Evolutionary conservation across 2,113 vertebrate genomes (phyloP).

Genomic region (Cyanoderma ruficeps): DNA sequence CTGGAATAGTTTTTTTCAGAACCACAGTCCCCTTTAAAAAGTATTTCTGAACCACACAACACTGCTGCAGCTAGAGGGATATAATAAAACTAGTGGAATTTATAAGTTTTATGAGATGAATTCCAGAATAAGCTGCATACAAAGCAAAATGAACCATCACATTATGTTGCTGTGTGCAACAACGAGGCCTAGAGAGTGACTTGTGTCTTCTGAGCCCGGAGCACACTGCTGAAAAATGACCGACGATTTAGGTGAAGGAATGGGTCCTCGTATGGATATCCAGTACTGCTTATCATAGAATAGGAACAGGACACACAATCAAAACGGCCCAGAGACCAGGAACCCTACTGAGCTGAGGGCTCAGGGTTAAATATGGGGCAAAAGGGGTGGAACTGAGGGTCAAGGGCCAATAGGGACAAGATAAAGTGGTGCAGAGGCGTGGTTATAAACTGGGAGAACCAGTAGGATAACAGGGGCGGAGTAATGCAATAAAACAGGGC

Average conservation of each 20-base stretch:
- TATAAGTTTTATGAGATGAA: not conserved
- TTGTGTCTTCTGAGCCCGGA: not conserved
- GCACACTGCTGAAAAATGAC: not conserved
- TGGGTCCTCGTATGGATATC: not conserved
- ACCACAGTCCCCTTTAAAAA: not conserved
- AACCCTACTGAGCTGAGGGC: not conserved
- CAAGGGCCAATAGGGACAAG: not conserved
- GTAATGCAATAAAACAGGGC: not conserved
- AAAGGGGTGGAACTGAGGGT: not conserved
- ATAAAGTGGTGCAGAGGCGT: not conserved
- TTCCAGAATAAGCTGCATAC: not conserved
- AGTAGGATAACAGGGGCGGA: not conserved
- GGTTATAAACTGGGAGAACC: not conserved
- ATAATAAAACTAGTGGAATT: not conserved
- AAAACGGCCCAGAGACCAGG: not conserved
- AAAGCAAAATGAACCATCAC: not conserved
- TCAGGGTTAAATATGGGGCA: not conserved
- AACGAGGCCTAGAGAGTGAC: not conserved
- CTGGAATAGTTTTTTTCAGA: not conserved
- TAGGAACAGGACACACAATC: not conserved
- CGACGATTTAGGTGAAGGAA: not conserved
- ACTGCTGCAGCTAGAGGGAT: not conserved
- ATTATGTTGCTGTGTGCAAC: not conserved
- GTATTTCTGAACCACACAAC: not conserved
- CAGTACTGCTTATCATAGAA: not conserved